Base-by-base conservation (phyloP, 1,140 invertebrate species). In the Samia ricini region DNA sequence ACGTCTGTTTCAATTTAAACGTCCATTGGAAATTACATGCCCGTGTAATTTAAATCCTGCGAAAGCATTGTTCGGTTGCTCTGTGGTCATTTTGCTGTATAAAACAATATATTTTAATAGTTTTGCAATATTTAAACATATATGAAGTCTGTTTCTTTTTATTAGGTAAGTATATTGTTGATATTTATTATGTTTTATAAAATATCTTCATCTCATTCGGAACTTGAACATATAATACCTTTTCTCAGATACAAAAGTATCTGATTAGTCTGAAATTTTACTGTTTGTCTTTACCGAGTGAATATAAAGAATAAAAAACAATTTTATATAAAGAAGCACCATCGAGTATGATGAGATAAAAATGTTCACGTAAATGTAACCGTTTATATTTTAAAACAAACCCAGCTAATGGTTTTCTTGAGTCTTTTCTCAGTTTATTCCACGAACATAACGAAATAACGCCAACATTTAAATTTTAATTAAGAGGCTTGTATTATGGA, bases 401-500 rank as follows among this genome's bases (percentile, higher is more conserved):
- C 21, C 21, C 48, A 19, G 57, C 56, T 54, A 63, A 58, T 63
- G 62, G 49, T 56, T 55, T 60, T 48, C 57, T 64, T 59, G 29
- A 55, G 33, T 22, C 22, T 20, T 24, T 22, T 57, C 54, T 24
- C 55, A 56, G 42, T 63, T 56, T 50, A 49, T 56, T 24, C 61
- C 36, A 12, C 18, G 33, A 56, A 61, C 33, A 22, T 33, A 61
- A 42, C 55, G 42, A 12, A 21, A 63, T 63, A 63, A 62, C 42
- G 5, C 36, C 48, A 15, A 61, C 29, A 50, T 56, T 62, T 22
- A 49, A 62, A 62, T 62, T 63, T 57, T 51, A 29, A 63, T 57
- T 57, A 51, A 29, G 55, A 24, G 12, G 6, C 8, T 33, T 26
- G 22, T 51, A 22, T 55, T 55, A 24, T n/a, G 12, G 22, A 55